Base-by-base conservation (phyloP, 92 coral and sea anemone species). In the Porites rus region DNA sequence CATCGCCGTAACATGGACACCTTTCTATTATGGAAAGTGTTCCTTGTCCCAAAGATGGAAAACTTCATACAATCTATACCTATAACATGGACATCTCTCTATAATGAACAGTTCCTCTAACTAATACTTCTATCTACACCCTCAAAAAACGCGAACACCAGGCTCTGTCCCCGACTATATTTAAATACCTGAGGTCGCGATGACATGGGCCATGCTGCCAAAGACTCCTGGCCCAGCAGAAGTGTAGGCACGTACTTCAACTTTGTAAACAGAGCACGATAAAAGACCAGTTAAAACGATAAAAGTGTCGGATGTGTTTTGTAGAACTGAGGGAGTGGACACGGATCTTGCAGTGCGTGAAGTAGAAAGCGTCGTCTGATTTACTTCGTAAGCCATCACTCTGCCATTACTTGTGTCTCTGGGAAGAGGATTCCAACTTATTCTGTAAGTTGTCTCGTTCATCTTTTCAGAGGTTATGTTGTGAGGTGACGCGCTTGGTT, bases 241-340 rank as follows among this genome's bases (percentile, higher is more conserved):
- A 21, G 93, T 92, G 69, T 79, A 78, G 4, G 95, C 95, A 64
- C 87, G 83, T 24, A 94, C 92, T 22, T 28, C 31, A 10, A 92
- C 74, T 14, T 71, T 75, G 87, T 94, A 94, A 28, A n/a, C 8
- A 65, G 80, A 74, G 72, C 92, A 88, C 4, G 74, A 4, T 67
- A 20, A 18, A 53, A 94, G 68, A 10, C 78, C 79, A 53, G 17
- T 7, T 17, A 89, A 72, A 51, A 89, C 78, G 12, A 2, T 54
- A 28, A 9, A 53, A 12, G 85, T 94, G 18, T 68, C 65, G 72
- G 72, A 59, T 16, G 78, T 74, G 64, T 74, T 74, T 3, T n/a
- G n/a, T 52, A 19, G 38, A 10, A 24, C 43, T 21, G 4, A 2
- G 10, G 62, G 51, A 28, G 3, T 4, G 12, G 25, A 1, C 17